Evolutionary conservation across 92 coral and sea anemone genomes (phyloP), one percentile per base, ranked within the genome.

Genomic region (Phenganax marumi): DNA sequence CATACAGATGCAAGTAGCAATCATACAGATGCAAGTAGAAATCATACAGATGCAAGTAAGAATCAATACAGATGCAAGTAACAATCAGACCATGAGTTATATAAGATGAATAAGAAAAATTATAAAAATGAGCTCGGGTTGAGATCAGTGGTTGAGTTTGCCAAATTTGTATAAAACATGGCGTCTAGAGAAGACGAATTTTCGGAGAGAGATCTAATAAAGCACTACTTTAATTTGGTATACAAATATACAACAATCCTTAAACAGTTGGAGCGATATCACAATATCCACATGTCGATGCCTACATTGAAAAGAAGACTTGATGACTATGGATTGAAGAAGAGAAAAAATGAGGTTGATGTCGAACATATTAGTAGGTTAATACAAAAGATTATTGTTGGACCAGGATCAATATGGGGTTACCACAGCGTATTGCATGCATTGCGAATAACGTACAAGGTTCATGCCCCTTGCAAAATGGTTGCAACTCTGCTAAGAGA

Each of bases 311-410:
- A 63, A 63, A 63, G 70, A 63, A 63, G 70, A 16, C 70, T 63
- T 63, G 70, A 63, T 18, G 70, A 63, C 70, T 63, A 63, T 16
- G 70, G 70, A 63, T 63, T 63, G 26, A 63, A 63, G 70, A 63
- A 63, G 70, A 63, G 43, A 33, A 33, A 63, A 9, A 63, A 63
- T 16, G 70, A 63, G 26, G 70, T 63, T 63, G 70, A 63, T 63
- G 22, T 63, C 26, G 23, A 63, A 63, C 70, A 16, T 23, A 63
- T 63, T 63, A 3, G 70, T 63, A 63, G 70, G 26, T 63, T 63
- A 18, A 63, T 63, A 63, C 70, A 16, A 63, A 22, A 63, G 16
- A 63, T 63, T 63, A 63, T 63, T 18, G 70, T 3, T 16, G 70
- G 70, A 16, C 70, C 70, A 18, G 70, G 70, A 3, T 63, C 23